These are phyloP conservation scores for Holcopasites calliopsidis DNA, from an alignment of 1,140 invertebrate species.

Conservation along the genomic window DNA sequence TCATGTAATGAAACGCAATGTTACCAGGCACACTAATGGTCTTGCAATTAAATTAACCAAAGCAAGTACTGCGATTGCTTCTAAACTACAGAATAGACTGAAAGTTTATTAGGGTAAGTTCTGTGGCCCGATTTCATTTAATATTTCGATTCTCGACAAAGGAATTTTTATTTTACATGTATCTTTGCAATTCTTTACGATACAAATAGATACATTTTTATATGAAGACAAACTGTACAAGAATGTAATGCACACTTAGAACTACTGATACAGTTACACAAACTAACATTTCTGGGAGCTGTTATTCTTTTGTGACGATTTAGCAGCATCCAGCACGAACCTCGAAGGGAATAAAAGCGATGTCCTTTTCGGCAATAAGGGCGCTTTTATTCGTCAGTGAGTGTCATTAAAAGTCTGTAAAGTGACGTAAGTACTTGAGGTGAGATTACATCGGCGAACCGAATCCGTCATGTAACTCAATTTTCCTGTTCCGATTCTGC, in stretches of 20 bases:
- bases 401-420: conserved; percentile 30
- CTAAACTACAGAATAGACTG: too few relatives aligned
- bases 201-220: too few relatives aligned
- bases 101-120: neutral
- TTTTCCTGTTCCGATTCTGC: conserved; percentile 20
- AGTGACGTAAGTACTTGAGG: conserved; percentile 28
- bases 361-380: conserved; percentile 14
- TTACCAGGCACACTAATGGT: neutral
- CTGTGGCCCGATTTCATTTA: neutral
- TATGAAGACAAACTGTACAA: too few relatives aligned
- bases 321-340: neutral
- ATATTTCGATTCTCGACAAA: too few relatives aligned
- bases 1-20: neutral
- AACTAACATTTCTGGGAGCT: too few relatives aligned
- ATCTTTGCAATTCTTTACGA: too few relatives aligned
- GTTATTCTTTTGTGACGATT: conserved; percentile 9
- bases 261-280: too few relatives aligned
- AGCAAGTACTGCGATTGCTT: neutral
- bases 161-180: too few relatives aligned
- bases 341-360: conserved; percentile 12
- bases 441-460: conserved; percentile 36
- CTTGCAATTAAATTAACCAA: neutral
- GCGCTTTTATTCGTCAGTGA: conserved; percentile 33
- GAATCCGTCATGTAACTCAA: conserved; percentile 31
- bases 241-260: too few relatives aligned